A percentile compares a stretch with the other conserved stretches of the same genome.
phyloP scores from a whole-genome alignment of 2,797 vertebrate genomes.

The Crocodylus rhombifer region DNA sequence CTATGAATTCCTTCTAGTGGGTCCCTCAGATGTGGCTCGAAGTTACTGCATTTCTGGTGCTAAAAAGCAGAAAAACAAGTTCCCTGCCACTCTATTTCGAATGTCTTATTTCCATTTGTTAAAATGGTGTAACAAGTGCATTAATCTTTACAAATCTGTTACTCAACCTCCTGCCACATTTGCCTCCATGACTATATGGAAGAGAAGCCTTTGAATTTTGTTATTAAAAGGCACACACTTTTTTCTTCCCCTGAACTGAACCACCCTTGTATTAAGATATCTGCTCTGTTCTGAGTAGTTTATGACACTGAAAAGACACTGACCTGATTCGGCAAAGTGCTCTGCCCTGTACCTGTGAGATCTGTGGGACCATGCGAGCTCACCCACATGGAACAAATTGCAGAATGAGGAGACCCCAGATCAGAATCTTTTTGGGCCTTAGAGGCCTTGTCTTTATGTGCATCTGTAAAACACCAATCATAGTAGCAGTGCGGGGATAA shows the following conservation, averaged over 20 bases:
- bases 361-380: neutral
- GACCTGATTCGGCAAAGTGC: neutral
- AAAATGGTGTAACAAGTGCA: neutral
- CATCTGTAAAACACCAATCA: neutral
- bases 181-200: accelerated
- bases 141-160: neutral
- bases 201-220: neutral
- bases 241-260: neutral
- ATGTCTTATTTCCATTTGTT: accelerated
- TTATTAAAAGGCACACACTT: neutral
- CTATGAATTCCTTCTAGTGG: neutral
- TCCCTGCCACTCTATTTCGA: accelerated
- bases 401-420: accelerated
- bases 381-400: neutral
- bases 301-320: neutral
- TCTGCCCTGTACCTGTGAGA: neutral
- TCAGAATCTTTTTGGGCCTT: neutral
- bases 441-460: neutral
- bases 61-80: neutral
- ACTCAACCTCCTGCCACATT: neutral
- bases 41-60: accelerated
- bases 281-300: neutral
- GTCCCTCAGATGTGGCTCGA: accelerated
- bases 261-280: accelerated
- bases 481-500: neutral